Evolutionary conservation across 2,113 vertebrate genomes (phyloP), one percentile per base, ranked within the genome.

Genomic region (Phoxinus phoxinus): DNA sequence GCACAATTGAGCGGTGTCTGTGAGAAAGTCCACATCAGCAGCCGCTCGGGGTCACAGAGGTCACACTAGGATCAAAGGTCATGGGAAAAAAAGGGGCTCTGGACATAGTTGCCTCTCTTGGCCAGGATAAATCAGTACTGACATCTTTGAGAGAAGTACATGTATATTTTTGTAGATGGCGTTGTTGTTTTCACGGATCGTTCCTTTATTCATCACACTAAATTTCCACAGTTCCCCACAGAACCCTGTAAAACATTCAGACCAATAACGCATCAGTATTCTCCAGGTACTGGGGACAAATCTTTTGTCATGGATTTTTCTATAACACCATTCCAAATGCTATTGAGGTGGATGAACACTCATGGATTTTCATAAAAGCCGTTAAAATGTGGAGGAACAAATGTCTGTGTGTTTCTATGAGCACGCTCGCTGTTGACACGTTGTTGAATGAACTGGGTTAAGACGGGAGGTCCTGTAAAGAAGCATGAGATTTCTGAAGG

Each of bases 51-150:
- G 81, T 86, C 84, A 86, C 11, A 79, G 71, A 84, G 90, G 88
- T 46, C 87, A 72, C 69, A 30, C 48, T 90, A n/a, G 46, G 91
- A 92, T 93, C 89, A 91, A 88, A 44, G 81, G 88, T 89, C 89
- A 79, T 90, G 90, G 89, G 91, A 92, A 93, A 92, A 92, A 93
- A 93, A 92, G 17, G 12, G 46, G 10, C 41, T 69, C 80, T 65
- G 79, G 79, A 81, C 32, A 79, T 79, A n/a, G 6, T 8, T 0
- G n/a, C 76, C 32, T 51, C 48, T 5, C 56, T 77, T 12, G 5
- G 75, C 90, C 92, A 92, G 88, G 44, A 56, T 19, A 86, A 59
- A 81, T 41, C 21, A 32, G 58, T 10, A 30, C 30, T 19, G 46
- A 61, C 63, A 67, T 17, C 6, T 30, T 23, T 11, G 13, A 12